Percentiles rank a stretch among this genome's conserved stretches.
Evolutionary conservation across 2,888 invertebrate genomes (phyloP).

Genomic region (Platypus cylindrus): DNA sequence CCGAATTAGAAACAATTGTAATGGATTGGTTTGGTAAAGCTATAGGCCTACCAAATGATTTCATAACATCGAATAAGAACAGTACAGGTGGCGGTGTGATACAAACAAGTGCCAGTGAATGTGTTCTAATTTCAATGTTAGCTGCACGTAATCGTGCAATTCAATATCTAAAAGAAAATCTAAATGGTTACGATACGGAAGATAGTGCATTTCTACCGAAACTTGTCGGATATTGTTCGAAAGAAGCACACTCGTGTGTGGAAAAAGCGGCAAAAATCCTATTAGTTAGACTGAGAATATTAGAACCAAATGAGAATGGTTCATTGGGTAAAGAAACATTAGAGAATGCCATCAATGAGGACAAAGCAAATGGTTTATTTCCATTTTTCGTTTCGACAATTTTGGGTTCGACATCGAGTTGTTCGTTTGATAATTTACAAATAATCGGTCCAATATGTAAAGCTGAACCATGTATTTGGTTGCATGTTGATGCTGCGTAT

Average conservation of each 20-base stretch:
- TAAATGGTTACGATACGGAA: slow-evolving; percentile 35
- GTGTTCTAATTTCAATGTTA: slow-evolving; percentile 63
- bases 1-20: slow-evolving; percentile 76
- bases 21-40: slow-evolving; percentile 72
- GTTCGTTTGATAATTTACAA: slow-evolving; percentile 68
- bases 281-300: slow-evolving; percentile 55
- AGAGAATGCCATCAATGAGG: slow-evolving; percentile 53
- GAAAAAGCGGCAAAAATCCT: slow-evolving; percentile 70
- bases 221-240: slow-evolving; percentile 63
- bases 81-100: slow-evolving; percentile 68
- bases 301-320: slow-evolving; percentile 58
- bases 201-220: slow-evolving; percentile 64
- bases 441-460: slow-evolving; percentile 65
- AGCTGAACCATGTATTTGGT: slow-evolving; percentile 54
- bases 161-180: slow-evolving; percentile 42
- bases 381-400: slow-evolving; percentile 78
- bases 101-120: slow-evolving; percentile 75
- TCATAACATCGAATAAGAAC: slow-evolving; percentile 40
- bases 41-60: slow-evolving; percentile 59
- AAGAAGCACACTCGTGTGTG: slow-evolving; percentile 63
- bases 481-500: slow-evolving; percentile 81
- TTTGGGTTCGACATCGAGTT: slow-evolving; percentile 71
- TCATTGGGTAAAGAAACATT: slow-evolving; percentile 51
- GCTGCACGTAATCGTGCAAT: slow-evolving; percentile 65
- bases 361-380: slow-evolving; percentile 57